Percentiles rank a stretch among this genome's conserved stretches.
These are phyloP conservation scores for Petrosia ficiformis DNA, from an alignment of 37 sponge, comb jelly and placozoan species.

Conservation along the genomic window DNA sequence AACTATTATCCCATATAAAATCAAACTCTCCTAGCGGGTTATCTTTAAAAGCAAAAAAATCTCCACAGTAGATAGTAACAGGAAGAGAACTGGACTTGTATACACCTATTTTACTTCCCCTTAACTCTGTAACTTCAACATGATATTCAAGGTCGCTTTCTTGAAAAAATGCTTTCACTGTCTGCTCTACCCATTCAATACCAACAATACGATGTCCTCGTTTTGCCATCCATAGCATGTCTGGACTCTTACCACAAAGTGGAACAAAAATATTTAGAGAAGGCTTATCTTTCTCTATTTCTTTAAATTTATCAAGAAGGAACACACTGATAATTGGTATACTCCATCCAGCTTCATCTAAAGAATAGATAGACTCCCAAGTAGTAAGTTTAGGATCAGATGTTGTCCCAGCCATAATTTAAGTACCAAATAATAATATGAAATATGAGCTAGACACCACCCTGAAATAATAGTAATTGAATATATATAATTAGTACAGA, in stretches of 20 bases:
- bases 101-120: not conserved
- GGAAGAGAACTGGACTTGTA: not conserved
- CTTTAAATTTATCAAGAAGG: too few relatives aligned
- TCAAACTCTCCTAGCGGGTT: too few relatives aligned
- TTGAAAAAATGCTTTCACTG: constrained; percentile 6
- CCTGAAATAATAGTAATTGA: too few relatives aligned
- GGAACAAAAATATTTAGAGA: constrained; percentile 4
- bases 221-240: not conserved
- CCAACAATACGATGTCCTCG: constrained; percentile 4
- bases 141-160: not conserved
- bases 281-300: not conserved
- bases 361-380: too few relatives aligned
- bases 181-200: constrained; percentile 8
- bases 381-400: too few relatives aligned
- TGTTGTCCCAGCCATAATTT: too few relatives aligned
- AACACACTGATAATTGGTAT: too few relatives aligned
- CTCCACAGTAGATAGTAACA: constrained; percentile 8
- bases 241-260: not conserved
- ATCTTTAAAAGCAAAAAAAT: constrained; percentile 2
- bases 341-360: too few relatives aligned
- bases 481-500: too few relatives aligned
- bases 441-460: too few relatives aligned
- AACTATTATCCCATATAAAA: too few relatives aligned
- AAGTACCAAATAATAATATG: too few relatives aligned
- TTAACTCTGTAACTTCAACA: not conserved